Percentiles rank a stretch among this genome's conserved stretches.
These are phyloP conservation scores for Sesia bembeciformis DNA, from an alignment of 2,888 invertebrate species.

Conservation along the genomic window DNA sequence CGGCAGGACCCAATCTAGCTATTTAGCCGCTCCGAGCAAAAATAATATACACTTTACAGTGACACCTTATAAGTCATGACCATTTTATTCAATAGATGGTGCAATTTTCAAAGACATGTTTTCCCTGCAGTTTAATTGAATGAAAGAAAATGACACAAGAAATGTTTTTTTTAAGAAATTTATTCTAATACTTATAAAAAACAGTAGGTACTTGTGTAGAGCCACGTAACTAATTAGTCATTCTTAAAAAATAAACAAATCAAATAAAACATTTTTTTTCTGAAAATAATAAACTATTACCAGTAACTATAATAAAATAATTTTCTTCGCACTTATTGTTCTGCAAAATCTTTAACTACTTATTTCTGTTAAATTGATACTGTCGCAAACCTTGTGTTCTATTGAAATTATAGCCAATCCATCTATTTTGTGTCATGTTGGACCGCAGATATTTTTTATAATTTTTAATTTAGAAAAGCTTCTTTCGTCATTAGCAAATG, in stretches of 20 bases:
- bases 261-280: too few relatives aligned
- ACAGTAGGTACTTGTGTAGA: neutral
- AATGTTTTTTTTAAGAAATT: neutral
- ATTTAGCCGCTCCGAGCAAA: neutral
- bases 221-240: neutral
- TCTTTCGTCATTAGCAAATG: too few relatives aligned
- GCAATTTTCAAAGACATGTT: too few relatives aligned
- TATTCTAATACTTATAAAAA: neutral
- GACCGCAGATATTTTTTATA: neutral
- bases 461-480: neutral
- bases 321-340: neutral
- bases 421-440: neutral
- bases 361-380: too few relatives aligned
- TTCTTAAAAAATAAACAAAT: too few relatives aligned
- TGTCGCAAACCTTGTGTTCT: too few relatives aligned
- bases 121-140: too few relatives aligned
- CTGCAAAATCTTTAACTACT: too few relatives aligned
- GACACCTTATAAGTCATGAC: neutral
- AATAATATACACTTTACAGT: neutral
- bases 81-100: too few relatives aligned
- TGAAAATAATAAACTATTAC: neutral
- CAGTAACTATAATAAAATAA: neutral
- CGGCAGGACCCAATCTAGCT: neutral
- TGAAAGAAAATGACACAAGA: too few relatives aligned
- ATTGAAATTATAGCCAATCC: neutral